A percentile compares a stretch with the other conserved stretches of the same genome.
phyloP scores from a whole-genome alignment of 2,888 invertebrate species.

The Microctonus aethiopoides region DNA sequence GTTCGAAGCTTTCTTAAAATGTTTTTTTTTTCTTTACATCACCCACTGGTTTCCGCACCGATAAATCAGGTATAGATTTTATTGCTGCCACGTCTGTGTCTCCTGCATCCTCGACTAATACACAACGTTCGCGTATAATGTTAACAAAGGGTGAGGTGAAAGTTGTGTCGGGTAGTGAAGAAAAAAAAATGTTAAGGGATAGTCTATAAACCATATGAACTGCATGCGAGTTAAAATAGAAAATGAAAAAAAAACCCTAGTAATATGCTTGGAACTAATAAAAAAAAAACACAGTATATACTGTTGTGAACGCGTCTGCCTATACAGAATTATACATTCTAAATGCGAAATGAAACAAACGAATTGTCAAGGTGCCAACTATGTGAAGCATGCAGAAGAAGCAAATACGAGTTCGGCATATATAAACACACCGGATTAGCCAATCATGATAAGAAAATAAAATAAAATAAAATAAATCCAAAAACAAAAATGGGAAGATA shows the following conservation, averaged over 20 bases:
- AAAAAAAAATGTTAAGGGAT: slow-evolving; percentile 35
- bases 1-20: slow-evolving; percentile 1
- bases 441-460: not conserved
- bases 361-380: slow-evolving; percentile 1
- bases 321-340: slow-evolving; percentile 26
- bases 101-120: not conserved
- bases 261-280: not conserved
- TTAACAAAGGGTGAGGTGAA: slow-evolving; percentile 52
- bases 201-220: slow-evolving; percentile 38
- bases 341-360: slow-evolving; percentile 25
- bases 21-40: not conserved
- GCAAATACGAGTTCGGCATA: not conserved
- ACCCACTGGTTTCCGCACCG: not conserved
- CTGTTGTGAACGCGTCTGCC: not conserved
- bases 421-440: slow-evolving; percentile 5
- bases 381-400: slow-evolving; percentile 23
- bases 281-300: not conserved
- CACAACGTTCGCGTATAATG: not conserved
- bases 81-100: slow-evolving; percentile 7
- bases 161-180: slow-evolving; percentile 42
- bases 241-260: not conserved
- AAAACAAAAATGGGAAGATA: not conserved
- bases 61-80: slow-evolving; percentile 28
- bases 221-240: slow-evolving; percentile 29
- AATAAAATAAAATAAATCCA: not conserved